Evolutionary conservation across 2,888 invertebrate species (phyloP).

Genomic region (Masnerella sp.): DNA sequence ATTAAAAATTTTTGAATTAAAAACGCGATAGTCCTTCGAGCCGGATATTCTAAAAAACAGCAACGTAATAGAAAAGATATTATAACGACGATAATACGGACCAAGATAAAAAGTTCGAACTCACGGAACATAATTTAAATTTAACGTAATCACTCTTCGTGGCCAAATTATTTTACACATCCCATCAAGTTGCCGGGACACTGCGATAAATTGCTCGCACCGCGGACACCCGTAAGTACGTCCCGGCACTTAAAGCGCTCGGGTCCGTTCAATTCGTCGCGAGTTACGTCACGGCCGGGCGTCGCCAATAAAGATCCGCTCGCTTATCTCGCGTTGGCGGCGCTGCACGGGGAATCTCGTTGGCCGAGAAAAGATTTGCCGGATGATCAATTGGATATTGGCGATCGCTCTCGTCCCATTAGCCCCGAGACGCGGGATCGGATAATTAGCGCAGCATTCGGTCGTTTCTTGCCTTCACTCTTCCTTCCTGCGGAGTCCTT

Average conservation of each 20-base stretch:
- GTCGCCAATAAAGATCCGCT: conserved; percentile 32
- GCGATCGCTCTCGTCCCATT: conserved; percentile 67
- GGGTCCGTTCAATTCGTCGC: conserved; percentile 28
- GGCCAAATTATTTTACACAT: too few relatives aligned
- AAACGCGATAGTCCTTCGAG: too few relatives aligned
- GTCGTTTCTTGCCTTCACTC: conserved; percentile 65
- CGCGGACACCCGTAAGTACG: conserved; percentile 21
- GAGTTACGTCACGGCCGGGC: conserved; percentile 19
- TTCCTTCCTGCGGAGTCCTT: conserved; percentile 71
- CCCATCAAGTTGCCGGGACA: conserved; percentile 10
- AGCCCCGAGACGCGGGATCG: conserved; percentile 70
- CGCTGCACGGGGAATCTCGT: conserved; percentile 62
- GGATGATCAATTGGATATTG: conserved; percentile 72
- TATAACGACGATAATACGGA: too few relatives aligned
- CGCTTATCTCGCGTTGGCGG: conserved; percentile 30
- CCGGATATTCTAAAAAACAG: too few relatives aligned
- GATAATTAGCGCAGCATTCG: conserved; percentile 73
- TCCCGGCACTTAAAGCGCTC: conserved; percentile 2
- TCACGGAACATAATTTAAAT: too few relatives aligned
- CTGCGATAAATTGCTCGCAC: conserved; percentile 20
- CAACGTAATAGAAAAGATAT: too few relatives aligned
- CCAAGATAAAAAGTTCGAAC: too few relatives aligned
- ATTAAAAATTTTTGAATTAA: too few relatives aligned
- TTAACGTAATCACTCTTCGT: too few relatives aligned
- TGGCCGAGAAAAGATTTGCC: conserved; percentile 68